A percentile compares a stretch with the other conserved stretches of the same genome.
Conservation (phyloP, 2,888 invertebrate genomes). For the Rambutsinella grinnellia region DNA sequence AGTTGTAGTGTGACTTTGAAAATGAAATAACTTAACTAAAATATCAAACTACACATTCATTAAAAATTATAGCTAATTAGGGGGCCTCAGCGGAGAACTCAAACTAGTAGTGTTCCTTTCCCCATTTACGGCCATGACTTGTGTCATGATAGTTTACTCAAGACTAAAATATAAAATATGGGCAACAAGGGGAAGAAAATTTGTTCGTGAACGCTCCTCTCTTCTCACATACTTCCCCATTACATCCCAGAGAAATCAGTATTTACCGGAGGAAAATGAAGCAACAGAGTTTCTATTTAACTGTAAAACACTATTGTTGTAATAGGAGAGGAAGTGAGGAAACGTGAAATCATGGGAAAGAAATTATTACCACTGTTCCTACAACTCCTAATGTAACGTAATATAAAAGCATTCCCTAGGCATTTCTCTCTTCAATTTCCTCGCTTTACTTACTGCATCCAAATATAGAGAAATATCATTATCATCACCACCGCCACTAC, state of each 20-base stretch:
- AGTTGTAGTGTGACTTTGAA: background rate
- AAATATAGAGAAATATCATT: background rate
- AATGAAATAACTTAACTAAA: background rate
- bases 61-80: background rate
- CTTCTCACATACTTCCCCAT: background rate
- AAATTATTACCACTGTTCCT: constrained; percentile 14
- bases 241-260: background rate
- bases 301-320: background rate
- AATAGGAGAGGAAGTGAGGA: constrained; percentile 15
- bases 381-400: background rate
- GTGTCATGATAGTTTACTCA: background rate
- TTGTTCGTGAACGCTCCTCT: background rate
- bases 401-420: constrained; percentile 17
- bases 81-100: background rate
- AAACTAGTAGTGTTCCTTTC: background rate
- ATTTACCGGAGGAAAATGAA: background rate
- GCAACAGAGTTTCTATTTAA: background rate
- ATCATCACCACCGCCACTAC: background rate
- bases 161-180: background rate
- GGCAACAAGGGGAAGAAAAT: background rate
- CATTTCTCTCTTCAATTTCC: constrained; percentile 27
- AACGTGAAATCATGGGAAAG: constrained; percentile 10
- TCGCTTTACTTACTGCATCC: background rate
- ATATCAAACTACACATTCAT: background rate
- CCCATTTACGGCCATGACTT: background rate